A percentile compares a stretch with the other conserved stretches of the same genome.
Conservation (phyloP, 2,797 vertebrate genomes). For the Tangara arthus region DNA sequence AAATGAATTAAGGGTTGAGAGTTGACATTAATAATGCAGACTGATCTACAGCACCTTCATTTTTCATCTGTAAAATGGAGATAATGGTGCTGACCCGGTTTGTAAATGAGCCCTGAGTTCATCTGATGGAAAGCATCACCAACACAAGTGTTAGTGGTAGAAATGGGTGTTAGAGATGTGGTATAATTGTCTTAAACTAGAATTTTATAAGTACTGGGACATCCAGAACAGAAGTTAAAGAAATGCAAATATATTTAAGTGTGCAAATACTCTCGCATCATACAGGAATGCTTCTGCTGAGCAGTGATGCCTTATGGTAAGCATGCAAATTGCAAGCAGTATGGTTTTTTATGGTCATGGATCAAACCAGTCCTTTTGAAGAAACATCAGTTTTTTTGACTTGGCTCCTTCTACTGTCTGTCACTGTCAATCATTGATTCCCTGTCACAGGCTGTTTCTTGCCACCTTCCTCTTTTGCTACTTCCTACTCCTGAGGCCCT, state of each 20-base stretch:
- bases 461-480: background rate
- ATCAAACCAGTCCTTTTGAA: background rate
- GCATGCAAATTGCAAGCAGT: background rate
- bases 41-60: conserved; percentile 44
- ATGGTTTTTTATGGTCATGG: background rate
- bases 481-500: background rate
- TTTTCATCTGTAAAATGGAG: conserved; percentile 51
- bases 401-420: background rate
- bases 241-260: background rate
- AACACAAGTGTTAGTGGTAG: background rate
- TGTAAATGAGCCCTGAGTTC: conserved; percentile 43
- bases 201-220: background rate
- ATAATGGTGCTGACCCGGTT: conserved; percentile 41
- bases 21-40: conserved; percentile 61
- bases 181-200: background rate
- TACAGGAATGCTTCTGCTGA: background rate
- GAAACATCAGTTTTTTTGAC: background rate
- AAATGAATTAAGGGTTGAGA: conserved; percentile 59
- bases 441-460: background rate
- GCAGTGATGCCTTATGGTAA: background rate
- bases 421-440: background rate
- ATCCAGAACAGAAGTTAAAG: background rate
- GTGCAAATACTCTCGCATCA: background rate
- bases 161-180: background rate
- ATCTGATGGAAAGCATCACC: background rate